Evolutionary conservation across 2,797 vertebrate genomes (phyloP).

Genomic region (Helicolenus hilgendorfi): DNA sequence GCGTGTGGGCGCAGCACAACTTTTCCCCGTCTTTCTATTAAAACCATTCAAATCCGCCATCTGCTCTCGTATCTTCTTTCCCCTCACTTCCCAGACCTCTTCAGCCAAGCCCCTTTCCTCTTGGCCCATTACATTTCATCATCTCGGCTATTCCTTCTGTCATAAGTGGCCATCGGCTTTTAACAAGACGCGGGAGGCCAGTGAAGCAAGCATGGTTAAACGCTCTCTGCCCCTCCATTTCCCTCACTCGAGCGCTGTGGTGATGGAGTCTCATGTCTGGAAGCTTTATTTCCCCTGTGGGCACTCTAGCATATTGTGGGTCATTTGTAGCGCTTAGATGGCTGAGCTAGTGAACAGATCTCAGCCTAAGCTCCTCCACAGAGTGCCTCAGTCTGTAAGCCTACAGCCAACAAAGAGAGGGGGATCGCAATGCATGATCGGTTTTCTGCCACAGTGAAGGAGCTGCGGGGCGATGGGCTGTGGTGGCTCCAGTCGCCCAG

Average conservation of each 20-base stretch:
- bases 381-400: slow-evolving; percentile 61
- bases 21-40: slow-evolving; percentile 15
- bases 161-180: slow-evolving; percentile 86
- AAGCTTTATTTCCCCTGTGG: slow-evolving; percentile 89
- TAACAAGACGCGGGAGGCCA: slow-evolving; percentile 86
- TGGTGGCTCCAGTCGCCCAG: not conserved
- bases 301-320: slow-evolving; percentile 86
- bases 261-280: slow-evolving; percentile 88
- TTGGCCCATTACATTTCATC: slow-evolving; percentile 87
- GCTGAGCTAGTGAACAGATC: slow-evolving; percentile 82
- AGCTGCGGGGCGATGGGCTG: slow-evolving; percentile 9
- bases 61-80: slow-evolving; percentile 46
- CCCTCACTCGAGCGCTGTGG: slow-evolving; percentile 71
- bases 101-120: slow-evolving; percentile 70
- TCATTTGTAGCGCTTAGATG: slow-evolving; percentile 88
- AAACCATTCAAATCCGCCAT: slow-evolving; percentile 49
- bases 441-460: slow-evolving; percentile 33
- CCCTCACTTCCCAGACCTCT: slow-evolving; percentile 57
- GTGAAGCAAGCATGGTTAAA: slow-evolving; percentile 82
- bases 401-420: slow-evolving; percentile 51
- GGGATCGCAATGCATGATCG: slow-evolving; percentile 41
- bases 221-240: slow-evolving; percentile 81
- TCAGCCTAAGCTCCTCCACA: slow-evolving; percentile 67
- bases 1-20: not conserved
- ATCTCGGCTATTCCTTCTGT: slow-evolving; percentile 78